Base-by-base conservation (phyloP, 2,113 vertebrate genomes). In the Oostethus manadensis region DNA sequence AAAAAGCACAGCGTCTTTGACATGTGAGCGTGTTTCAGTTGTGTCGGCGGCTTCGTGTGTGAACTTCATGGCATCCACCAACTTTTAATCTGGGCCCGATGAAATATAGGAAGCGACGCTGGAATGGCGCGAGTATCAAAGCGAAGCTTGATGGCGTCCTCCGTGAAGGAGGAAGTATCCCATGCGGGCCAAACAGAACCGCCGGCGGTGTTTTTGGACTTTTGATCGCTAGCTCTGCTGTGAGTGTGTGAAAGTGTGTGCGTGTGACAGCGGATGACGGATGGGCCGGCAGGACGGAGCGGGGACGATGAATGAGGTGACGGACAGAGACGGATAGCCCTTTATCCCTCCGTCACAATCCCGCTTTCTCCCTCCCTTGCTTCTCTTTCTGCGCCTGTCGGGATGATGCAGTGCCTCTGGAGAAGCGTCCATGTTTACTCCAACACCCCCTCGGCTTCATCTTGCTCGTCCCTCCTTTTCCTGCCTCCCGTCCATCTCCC, bases 371-470 rank as follows among this genome's bases (percentile, higher is more conserved):
- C 78, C 76, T 66, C 74, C 76, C 79, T 82, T 81, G 84, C 83
- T 68, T 81, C 83, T 82, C 81, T 85, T 87, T 87, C 84, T 87
- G 87, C 84, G 91, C 87, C 95, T 98, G 96, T 94, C 95, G 93
- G 89, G 90, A 97, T 96, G 95, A 98, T 97, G 93, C 94, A 97
- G 93, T 95, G 89, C 95, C 93, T 90, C 93, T 94, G 78, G 70
- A 78, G 70, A 68, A 82, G 73, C 71, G 81, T 87, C 77, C 54
- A 77, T 81, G 83, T 87, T 85, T 84, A 77, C 83, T 83, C 64
- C 70, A 47, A 8, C 10, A 35, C 59, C 66, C 50, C 57, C 23
- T 64, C 35, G 53, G 56, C 66, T 65, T 51, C 75, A 22, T 63
- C 65, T 50, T 60, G 58, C 78, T 50, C 56, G 49, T 71, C 68